Evolutionary conservation across 1,140 invertebrate species (phyloP).

Genomic region (Trachymyrmex septentrionalis): DNA sequence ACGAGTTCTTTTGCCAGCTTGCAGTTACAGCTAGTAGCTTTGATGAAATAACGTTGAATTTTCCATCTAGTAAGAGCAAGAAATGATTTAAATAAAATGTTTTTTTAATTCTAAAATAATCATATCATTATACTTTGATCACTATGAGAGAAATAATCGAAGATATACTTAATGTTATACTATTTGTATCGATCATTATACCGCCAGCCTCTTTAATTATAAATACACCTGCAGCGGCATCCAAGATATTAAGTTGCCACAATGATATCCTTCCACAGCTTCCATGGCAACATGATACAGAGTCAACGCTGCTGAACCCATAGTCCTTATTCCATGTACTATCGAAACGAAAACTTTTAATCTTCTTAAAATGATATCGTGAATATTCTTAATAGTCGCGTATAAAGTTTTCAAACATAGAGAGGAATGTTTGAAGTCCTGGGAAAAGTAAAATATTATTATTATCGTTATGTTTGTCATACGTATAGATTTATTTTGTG

Average conservation of each 20-base stretch:
- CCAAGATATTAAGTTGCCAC: conserved; percentile 91
- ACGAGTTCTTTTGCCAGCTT: no score
- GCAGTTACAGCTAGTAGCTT: no score
- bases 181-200: conserved; percentile 89
- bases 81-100: not conserved
- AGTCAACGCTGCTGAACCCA: conserved; percentile 90
- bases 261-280: conserved; percentile 90
- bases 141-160: not conserved
- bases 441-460: not conserved
- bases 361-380: conserved; percentile 80
- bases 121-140: not conserved
- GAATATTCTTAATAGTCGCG: conserved; percentile 79
- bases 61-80: no score
- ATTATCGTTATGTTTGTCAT: not conserved
- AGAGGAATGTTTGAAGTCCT: conserved; percentile 80
- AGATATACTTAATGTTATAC: conserved; percentile 79
- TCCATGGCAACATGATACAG: conserved; percentile 91
- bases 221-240: conserved; percentile 90
- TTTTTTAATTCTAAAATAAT: not conserved
- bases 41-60: no score
- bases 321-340: conserved; percentile 86
- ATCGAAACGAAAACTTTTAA: conserved; percentile 82
- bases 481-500: not conserved
- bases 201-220: conserved; percentile 94
- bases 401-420: conserved; percentile 83